Base-by-base conservation (phyloP, 2,888 invertebrate species). In the Mesorhabditis spiculigera region DNA sequence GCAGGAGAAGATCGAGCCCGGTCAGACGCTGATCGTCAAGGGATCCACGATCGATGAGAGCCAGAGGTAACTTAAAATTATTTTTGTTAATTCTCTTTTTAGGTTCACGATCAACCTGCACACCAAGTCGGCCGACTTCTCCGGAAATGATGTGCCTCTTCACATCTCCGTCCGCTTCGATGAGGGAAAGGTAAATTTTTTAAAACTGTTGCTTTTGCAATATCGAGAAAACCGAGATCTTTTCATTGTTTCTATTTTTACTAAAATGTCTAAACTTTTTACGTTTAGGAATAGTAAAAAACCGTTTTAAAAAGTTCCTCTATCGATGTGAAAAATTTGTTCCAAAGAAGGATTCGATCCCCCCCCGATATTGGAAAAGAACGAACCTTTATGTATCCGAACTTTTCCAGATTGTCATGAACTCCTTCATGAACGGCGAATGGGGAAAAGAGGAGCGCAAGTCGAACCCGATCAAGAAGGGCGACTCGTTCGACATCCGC, bases 131-230 rank as follows among this genome's bases (percentile, higher is more conserved):
- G 82, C 84, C 65, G 84, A 84, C 74, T 84, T 84, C 80, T 80
- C 80, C 71, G 84, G 84, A 68, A 84, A 85, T 75, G 83, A 85
- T 68, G 82, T 84, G 1, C 84, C 84, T 42, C 80, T 84, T 66
- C 84, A 85, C 77, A 74, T 84, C 68, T 82, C 82, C 41, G 79
- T 85, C 66, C 81, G 84, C 45, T 84, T 84, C 76, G 84, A 84
- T 67, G 84, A 85, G 73, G 84, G 83, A 67, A 84, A 84, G 79
- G 79, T 81, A 44, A 28, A 28, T 28, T 28, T 28, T 58, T n/a
- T 58, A 58, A 58, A 58, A 4, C n/a, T 58, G 58, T 58, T 58
- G 58, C 58, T 13, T 58, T n/a, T 58, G n/a, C 13, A 58, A 58
- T 13, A 58, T 58, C 58, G 10, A 58, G 28, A 28, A 1, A 3